These are phyloP conservation scores for Drosophila algonquin DNA, from an alignment of 2,888 invertebrate species.

Conservation along the genomic window DNA sequence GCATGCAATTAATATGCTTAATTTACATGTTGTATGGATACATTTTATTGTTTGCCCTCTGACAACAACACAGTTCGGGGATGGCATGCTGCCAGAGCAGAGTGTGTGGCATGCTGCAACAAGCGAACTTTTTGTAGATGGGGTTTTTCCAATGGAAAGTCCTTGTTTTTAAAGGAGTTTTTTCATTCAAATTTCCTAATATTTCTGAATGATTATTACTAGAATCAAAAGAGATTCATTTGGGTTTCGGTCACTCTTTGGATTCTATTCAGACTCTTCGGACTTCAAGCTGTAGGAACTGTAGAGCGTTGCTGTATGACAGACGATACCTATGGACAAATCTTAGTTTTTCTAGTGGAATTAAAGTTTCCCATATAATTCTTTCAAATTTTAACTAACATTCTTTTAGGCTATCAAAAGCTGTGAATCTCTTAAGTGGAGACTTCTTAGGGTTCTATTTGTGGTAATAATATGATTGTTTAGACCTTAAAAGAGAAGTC, in stretches of 20 bases:
- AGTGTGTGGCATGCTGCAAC: not conserved
- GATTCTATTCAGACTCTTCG: too few species aligned
- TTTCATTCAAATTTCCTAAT: not conserved
- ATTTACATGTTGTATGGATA: slow-evolving; percentile 48
- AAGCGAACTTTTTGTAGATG: not conserved
- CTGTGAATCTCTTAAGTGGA: too few species aligned
- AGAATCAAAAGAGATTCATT: not conserved
- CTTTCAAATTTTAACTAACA: too few species aligned
- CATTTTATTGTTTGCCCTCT: slow-evolving; percentile 36
- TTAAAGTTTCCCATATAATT: too few species aligned
- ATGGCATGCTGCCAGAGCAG: slow-evolving; percentile 1
- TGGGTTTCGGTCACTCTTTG: not conserved
- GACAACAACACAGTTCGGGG: slow-evolving; percentile 20
- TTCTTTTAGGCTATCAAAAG: too few species aligned
- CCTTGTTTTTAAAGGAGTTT: not conserved
- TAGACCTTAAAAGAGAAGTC: too few species aligned
- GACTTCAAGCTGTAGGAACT: too few species aligned
- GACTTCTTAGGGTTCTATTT: too few species aligned
- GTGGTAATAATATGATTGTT: too few species aligned
- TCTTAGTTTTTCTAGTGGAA: too few species aligned
- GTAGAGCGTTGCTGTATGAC: too few species aligned
- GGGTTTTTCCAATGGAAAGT: not conserved
- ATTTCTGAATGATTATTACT: not conserved
- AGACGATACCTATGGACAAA: too few species aligned
- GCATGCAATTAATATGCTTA: slow-evolving; percentile 61